Evolutionary conservation across 2,113 vertebrate species (phyloP), one percentile per base, ranked within the genome.

Genomic region (Gambusia holbrooki): DNA sequence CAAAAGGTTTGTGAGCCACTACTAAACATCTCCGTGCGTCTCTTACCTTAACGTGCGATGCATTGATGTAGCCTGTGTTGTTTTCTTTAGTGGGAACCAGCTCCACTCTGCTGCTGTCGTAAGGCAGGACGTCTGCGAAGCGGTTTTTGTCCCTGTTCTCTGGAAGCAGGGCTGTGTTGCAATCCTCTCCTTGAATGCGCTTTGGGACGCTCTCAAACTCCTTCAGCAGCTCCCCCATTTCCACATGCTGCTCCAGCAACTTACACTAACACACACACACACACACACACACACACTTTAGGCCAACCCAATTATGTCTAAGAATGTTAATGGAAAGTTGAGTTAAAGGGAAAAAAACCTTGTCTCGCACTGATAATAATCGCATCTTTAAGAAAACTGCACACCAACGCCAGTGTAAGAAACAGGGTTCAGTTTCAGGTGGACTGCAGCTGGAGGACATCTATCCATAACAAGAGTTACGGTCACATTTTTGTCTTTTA

Each of bases 71-170:
- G 30, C 98, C 98, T 0, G 97, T 99, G 87, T 98, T 99, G 88
- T 99, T 99, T 80, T 99, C 98, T 90, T 99, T 99, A 65, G 97
- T 99, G 82, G 98, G 98, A 63, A 99, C 96, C 83, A 99, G 90
- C 90, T 99, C 98, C 81, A 99, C 97, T 2, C 98, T 94, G 13
- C 95, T 95, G 12, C 96, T 95, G 8, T 99, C 97, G 0, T 99
- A 99, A 1, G 98, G 98, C 80, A 99, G 95, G 9, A 98, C 97
- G 0, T 99, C 98, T 51, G 97, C 96, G 92, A 99, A 99, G 4
- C 98, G 94, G 86, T 99, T 99, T 67, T 97, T 94, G 63, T 99
- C 98, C 0, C 92, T 92, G 4, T 97, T 99, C 72, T 99, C 98
- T 0, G 96, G 96, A 77, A 96, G 94, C 45, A 86, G 93, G 4